Evolutionary conservation across 2,888 invertebrate species (phyloP).

Genomic region (Pammene aurita): DNA sequence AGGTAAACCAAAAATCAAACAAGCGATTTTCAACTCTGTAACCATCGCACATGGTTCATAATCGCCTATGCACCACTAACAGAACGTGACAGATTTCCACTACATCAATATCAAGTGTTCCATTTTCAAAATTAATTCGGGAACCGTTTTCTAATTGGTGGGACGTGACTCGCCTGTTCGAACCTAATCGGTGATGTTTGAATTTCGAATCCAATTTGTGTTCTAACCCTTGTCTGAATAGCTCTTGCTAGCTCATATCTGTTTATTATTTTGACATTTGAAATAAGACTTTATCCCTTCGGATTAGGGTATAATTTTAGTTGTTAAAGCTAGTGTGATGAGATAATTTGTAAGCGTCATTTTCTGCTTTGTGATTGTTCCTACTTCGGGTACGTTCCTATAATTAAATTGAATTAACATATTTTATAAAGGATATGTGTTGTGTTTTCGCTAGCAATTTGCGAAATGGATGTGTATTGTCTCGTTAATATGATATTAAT

Average conservation of each 20-base stretch:
- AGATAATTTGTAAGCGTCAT: not conserved
- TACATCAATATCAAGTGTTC: conserved; percentile 82
- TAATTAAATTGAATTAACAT: conserved; percentile 55
- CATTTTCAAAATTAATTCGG: conserved; percentile 80
- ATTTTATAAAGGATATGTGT: conserved; percentile 38
- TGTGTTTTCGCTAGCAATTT: conserved; percentile 18
- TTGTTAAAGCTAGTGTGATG: not conserved
- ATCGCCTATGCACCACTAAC: conserved; percentile 40
- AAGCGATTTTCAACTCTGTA: conserved; percentile 43
- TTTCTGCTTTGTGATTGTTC: conserved; percentile 57
- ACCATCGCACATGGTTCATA: conserved; percentile 24
- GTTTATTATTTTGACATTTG: not conserved
- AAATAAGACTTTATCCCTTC: not conserved
- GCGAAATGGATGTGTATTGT: conserved; percentile 19
- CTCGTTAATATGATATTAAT: conserved; percentile 17
- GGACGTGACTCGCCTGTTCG: conserved; percentile 73
- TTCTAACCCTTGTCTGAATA: conserved; percentile 49
- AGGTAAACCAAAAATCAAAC: conserved; percentile 44
- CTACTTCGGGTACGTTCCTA: conserved; percentile 53
- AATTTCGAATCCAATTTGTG: conserved; percentile 74
- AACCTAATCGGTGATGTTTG: conserved; percentile 74
- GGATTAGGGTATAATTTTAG: conserved; percentile 1
- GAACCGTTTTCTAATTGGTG: conserved; percentile 78
- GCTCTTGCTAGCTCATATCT: conserved; percentile 16
- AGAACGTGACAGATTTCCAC: conserved; percentile 72